Evolutionary conservation across 1,140 invertebrate genomes (phyloP), one percentile per base, ranked within the genome.

Genomic region (Nasonia longicornis): DNA sequence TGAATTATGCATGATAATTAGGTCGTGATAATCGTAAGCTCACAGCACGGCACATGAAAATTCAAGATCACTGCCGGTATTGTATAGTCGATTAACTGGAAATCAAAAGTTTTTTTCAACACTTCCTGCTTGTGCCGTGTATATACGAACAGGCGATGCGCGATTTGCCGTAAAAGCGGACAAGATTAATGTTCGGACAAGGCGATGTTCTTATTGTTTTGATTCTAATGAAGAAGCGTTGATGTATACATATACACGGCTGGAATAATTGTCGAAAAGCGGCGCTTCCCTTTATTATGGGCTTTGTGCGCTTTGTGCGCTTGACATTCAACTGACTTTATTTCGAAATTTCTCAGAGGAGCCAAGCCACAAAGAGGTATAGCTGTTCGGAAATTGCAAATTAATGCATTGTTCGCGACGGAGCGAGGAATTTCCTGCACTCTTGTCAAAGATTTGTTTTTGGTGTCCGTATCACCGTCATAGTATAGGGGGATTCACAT

Each of bases 1-100:
- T 73, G 48, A 74, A 66, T 74, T 77, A 74, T 81, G 64, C 75
- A 83, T 83, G 75, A 70, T 77, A 80, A 81, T 80, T 75, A 74
- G 22, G n/a, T 12, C 29, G 73, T 45, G 29, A 74, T 72, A 66
- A 48, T 14, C 8, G 3, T 29, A 26, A 16, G 14, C 7, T 3
- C 20, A 2, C 29, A 48, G n/a, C 10, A 45, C 66, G 67, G 31
- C 67, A 70, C 26, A 22, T 75, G 73, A 0, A 72, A 66, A 71
- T 75, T 45, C 26, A 77, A 77, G n/a, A 80, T 72, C 67, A 69
- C 69, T 26, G 26, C 29, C 72, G 35, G 38, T 22, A 42, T 22
- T 20, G 26, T 26, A 7, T 16, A 73, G 12, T n/a, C 70, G 69
- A 77, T 83, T 80, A 83, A 31, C 29, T 58, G 58, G 38, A 38